Evolutionary conservation across 2,797 vertebrate species (phyloP).

Genomic region (Antennarius maculatus): DNA sequence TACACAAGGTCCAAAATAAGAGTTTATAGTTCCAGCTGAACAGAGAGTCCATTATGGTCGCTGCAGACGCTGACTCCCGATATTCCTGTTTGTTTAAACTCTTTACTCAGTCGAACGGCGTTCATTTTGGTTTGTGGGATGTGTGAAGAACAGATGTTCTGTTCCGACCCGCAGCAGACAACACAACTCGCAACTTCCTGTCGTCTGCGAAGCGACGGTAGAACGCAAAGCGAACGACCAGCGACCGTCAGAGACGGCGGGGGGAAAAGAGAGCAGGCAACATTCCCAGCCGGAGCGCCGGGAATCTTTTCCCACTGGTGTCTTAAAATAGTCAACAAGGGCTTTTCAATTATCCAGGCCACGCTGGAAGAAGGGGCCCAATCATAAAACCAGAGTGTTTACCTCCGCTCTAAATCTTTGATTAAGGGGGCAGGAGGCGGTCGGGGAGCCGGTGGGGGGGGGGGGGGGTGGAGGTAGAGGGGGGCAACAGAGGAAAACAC

Average conservation of each 20-base stretch:
- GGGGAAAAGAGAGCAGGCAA: slow-evolving; percentile 56
- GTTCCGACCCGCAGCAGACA: slow-evolving; percentile 47
- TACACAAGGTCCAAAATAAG: slow-evolving; percentile 66
- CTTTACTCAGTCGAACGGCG: slow-evolving; percentile 73
- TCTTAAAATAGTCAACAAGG: slow-evolving; percentile 81
- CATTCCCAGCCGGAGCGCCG: slow-evolving; percentile 64
- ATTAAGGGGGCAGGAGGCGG: slow-evolving; percentile 70
- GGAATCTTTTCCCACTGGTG: slow-evolving; percentile 76
- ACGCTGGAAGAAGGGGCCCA: slow-evolving; percentile 78
- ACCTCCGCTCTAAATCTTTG: slow-evolving; percentile 81
- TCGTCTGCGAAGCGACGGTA: too few species aligned
- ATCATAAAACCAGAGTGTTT: slow-evolving; percentile 83
- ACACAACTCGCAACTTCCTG: too few species aligned
- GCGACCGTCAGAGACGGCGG: slow-evolving; percentile 30
- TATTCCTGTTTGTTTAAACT: slow-evolving; percentile 83
- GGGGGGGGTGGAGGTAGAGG: slow-evolving; percentile 38
- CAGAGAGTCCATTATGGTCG: slow-evolving; percentile 70
- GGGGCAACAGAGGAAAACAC: slow-evolving; percentile 37
- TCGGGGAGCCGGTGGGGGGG: slow-evolving; percentile 48
- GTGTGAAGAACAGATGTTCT: slow-evolving; percentile 74
- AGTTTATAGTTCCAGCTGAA: slow-evolving; percentile 73
- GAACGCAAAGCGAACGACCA: slow-evolving; percentile 18
- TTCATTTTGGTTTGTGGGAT: slow-evolving; percentile 81
- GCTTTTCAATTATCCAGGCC: slow-evolving; percentile 82
- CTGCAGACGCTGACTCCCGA: slow-evolving; percentile 79